A percentile compares a stretch with the other conserved stretches of the same genome.
phyloP scores from a whole-genome alignment of 2,888 invertebrate species.

The Rhagium mordax region DNA sequence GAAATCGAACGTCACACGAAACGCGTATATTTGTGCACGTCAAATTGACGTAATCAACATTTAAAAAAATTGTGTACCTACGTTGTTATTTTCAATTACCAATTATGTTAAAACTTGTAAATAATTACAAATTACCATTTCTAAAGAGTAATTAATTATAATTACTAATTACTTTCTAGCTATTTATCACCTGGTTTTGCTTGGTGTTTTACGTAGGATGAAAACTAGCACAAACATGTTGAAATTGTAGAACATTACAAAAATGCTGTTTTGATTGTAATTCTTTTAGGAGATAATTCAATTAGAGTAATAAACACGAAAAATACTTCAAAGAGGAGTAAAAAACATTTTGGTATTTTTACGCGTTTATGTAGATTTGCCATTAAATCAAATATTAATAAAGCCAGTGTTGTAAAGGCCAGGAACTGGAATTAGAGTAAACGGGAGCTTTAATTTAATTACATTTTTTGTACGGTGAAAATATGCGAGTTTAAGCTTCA shows the following conservation, averaged over 20 bases:
- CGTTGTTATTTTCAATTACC: too few species aligned
- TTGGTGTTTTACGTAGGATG: too few species aligned
- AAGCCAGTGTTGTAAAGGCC: background rate
- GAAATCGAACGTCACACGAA: too few species aligned
- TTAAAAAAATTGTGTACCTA: too few species aligned
- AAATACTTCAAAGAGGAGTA: background rate
- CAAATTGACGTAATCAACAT: too few species aligned
- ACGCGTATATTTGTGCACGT: too few species aligned
- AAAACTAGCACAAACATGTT: too few species aligned
- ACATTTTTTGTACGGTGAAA: slow-evolving; percentile 14
- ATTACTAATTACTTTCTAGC: too few species aligned
- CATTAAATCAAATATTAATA: slow-evolving; percentile 32
- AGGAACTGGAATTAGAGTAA: slow-evolving; percentile 24
- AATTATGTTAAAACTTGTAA: too few species aligned
- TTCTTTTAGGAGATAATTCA: background rate
- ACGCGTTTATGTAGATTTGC: background rate
- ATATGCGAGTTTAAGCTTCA: background rate
- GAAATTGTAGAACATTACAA: background rate
- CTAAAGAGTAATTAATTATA: too few species aligned
- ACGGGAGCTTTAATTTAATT: slow-evolving; percentile 27
- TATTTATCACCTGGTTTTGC: too few species aligned
- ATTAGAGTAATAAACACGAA: slow-evolving; percentile 18
- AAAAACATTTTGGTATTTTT: slow-evolving; percentile 15
- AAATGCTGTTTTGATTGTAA: background rate
- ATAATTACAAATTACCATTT: too few species aligned